These are phyloP conservation scores for Apodemus sylvaticus DNA, from an alignment of 2,113 vertebrate genomes.

Conservation along the genomic window DNA sequence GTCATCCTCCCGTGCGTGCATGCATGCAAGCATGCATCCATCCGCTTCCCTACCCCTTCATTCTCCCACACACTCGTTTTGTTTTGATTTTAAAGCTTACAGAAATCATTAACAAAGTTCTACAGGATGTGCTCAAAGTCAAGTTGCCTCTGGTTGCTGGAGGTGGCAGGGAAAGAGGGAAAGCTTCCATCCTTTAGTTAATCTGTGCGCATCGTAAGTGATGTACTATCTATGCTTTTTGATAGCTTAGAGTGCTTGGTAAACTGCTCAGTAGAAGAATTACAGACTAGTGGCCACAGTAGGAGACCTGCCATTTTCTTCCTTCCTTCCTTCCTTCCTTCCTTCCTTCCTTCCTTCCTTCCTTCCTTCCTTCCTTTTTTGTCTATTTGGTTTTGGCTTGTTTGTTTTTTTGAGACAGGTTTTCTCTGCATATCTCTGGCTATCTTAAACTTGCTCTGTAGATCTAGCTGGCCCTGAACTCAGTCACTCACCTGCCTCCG, in stretches of 20 bases:
- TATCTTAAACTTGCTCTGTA: not conserved
- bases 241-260: not conserved
- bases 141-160: not conserved
- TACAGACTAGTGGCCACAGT: not conserved
- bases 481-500: not conserved
- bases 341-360: too few species aligned
- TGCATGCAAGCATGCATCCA: too few species aligned
- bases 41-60: not conserved
- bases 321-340: too few species aligned
- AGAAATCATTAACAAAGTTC: not conserved
- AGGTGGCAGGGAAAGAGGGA: not conserved
- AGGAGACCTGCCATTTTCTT: not conserved
- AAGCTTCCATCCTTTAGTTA: not conserved
- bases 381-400: too few species aligned
- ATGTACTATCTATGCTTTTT: not conserved
- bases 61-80: not conserved
- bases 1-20: fast-evolving
- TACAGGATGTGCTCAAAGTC: not conserved
- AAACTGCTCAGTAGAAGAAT: not conserved
- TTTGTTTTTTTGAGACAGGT: not conserved
- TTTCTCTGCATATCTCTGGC: not conserved
- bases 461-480: not conserved
- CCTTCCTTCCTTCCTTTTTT: too few species aligned
- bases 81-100: not conserved
- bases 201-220: not conserved